Evolutionary conservation across 2,888 invertebrate species (phyloP).

Genomic region (Trichogramma dendrolimi): DNA sequence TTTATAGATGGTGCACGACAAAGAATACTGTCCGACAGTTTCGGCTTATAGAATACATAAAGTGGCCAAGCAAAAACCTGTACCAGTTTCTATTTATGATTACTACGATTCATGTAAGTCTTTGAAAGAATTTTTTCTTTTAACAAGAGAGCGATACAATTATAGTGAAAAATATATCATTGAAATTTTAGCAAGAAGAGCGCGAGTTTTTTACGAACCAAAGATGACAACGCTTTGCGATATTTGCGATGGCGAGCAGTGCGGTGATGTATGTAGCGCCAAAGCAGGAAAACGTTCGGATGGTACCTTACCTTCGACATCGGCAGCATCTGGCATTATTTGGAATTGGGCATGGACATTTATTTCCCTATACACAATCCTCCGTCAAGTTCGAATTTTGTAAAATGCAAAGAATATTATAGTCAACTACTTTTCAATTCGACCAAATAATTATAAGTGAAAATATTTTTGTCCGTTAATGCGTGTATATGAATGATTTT

Average conservation of each 20-base stretch:
- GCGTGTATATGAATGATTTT: too few relatives aligned
- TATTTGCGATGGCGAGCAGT: conserved; percentile 72
- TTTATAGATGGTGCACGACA: conserved; percentile 50
- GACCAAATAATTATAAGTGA: too few relatives aligned
- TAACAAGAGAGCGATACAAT: neutral
- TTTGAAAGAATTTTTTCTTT: neutral
- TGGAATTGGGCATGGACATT: too few relatives aligned
- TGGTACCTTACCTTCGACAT: conserved; percentile 15
- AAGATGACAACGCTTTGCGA: conserved; percentile 71
- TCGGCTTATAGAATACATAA: conserved; percentile 78
- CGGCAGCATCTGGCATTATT: neutral
- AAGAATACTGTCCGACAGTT: conserved; percentile 78
- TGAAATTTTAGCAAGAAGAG: conserved; percentile 65
- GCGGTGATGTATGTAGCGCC: conserved; percentile 53
- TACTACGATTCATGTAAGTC: conserved; percentile 86
- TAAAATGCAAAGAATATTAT: too few relatives aligned
- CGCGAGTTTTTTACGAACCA: conserved; percentile 76
- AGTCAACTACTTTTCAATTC: too few relatives aligned
- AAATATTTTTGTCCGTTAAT: too few relatives aligned
- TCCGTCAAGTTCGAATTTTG: too few relatives aligned
- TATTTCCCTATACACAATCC: too few relatives aligned
- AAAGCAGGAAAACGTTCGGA: conserved; percentile 21
- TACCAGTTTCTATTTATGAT: conserved; percentile 79
- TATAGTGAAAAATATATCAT: neutral
- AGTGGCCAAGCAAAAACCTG: conserved; percentile 81